Conservation (phyloP, 1,140 invertebrate species). For the Cherax destructor region DNA sequence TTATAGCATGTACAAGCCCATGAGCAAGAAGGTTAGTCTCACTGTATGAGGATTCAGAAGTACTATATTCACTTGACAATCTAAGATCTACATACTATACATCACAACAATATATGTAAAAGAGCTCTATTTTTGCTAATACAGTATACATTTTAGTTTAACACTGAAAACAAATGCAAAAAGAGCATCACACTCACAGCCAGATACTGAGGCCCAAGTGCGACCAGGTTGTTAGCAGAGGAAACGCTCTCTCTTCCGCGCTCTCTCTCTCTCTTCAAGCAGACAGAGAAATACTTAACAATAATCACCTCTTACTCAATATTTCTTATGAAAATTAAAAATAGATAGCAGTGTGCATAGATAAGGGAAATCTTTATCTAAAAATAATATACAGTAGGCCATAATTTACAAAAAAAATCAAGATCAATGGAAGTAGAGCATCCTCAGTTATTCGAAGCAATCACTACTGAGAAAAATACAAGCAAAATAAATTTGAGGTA, state of each 20-base stretch:
- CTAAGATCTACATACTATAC: neutral
- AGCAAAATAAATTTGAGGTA: neutral
- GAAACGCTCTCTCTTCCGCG: constrained; percentile 76
- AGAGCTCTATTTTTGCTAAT: neutral
- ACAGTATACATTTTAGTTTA: neutral
- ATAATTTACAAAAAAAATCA: neutral
- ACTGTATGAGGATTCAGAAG: neutral
- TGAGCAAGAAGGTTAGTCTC: neutral
- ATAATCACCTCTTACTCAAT: neutral
- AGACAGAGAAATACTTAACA: constrained; percentile 43
- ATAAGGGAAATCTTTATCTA: neutral
- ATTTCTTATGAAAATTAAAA: neutral
- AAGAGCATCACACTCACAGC: constrained; percentile 75
- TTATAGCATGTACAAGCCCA: neutral
- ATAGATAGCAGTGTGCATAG: neutral
- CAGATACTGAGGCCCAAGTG: constrained; percentile 77
- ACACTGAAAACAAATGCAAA: constrained; percentile 21
- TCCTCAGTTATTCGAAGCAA: neutral
- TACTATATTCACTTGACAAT: neutral
- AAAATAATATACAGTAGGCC: neutral
- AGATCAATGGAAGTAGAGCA: neutral
- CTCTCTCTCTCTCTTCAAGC: constrained; percentile 67
- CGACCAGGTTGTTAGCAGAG: constrained; percentile 73
- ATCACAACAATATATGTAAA: neutral
- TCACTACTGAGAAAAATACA: neutral